phyloP scores from a whole-genome alignment of 2,113 vertebrate genomes.

The Pelodiscus sinensis region DNA sequence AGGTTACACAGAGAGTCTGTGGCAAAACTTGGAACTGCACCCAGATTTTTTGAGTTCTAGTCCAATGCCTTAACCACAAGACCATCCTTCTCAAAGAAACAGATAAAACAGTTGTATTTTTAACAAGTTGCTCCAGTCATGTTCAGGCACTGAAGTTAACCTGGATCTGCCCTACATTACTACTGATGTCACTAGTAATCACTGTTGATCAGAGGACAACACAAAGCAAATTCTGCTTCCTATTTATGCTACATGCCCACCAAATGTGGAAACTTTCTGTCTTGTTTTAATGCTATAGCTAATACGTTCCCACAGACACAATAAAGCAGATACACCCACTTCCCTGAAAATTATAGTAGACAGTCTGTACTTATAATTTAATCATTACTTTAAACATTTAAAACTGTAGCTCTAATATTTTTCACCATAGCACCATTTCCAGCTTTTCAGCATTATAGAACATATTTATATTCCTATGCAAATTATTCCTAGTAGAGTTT shows the following conservation, averaged over 20 bases:
- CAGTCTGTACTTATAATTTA: constrained; percentile 79
- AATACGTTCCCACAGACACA: neutral
- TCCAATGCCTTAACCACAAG: neutral
- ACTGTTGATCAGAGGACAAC: rapidly evolving
- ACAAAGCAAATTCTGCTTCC: neutral
- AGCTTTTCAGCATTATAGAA: constrained; percentile 67
- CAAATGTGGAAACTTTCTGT: neutral
- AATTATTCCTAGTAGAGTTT: constrained; percentile 83
- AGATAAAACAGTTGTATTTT: neutral
- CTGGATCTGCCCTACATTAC: neutral
- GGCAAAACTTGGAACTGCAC: neutral
- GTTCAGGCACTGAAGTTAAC: neutral
- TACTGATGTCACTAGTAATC: neutral
- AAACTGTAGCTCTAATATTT: constrained; percentile 65
- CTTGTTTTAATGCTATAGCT: neutral
- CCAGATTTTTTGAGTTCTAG: neutral
- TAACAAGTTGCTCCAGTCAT: neutral
- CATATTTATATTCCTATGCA: constrained; percentile 82
- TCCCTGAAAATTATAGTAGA: constrained; percentile 43
- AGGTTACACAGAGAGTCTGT: neutral
- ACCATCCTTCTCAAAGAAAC: neutral
- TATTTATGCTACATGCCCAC: neutral
- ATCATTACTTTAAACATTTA: constrained; percentile 79
- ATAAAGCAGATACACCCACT: constrained; percentile 10
- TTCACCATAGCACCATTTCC: constrained; percentile 48